Percentiles rank a stretch among this genome's conserved stretches.
Evolutionary conservation across 2,113 vertebrate genomes (phyloP).

Genomic region (Gadus chalcogrammus): DNA sequence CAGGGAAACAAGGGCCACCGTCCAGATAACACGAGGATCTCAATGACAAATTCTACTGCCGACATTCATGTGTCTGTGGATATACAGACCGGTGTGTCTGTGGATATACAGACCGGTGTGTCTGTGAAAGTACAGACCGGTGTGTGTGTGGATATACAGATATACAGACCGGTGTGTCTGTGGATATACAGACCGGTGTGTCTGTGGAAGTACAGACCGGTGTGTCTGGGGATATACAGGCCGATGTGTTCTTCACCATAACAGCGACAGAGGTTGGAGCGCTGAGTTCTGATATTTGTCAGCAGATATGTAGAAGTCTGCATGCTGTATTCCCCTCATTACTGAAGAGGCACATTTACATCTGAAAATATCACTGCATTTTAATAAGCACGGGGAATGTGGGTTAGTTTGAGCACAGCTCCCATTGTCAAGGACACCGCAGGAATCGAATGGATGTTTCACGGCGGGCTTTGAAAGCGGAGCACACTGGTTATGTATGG

Average conservation of each 20-base stretch:
- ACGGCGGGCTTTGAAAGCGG: conserved; percentile 10
- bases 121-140: not conserved
- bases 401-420: not conserved
- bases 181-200: conserved; percentile 6
- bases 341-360: conserved; percentile 22
- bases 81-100: not conserved
- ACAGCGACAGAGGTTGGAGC: conserved; percentile 15
- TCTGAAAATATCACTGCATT: conserved; percentile 24
- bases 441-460: conserved; percentile 23
- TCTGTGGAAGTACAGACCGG: not conserved
- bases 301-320: conserved; percentile 2
- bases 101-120: conserved; percentile 7
- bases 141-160: too few relatives aligned
- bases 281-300: conserved; percentile 1
- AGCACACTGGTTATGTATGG: conserved; percentile 26
- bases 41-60: not conserved
- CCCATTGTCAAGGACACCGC: conserved; percentile 26
- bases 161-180: not conserved
- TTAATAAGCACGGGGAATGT: conserved; percentile 28
- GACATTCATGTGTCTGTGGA: too few relatives aligned
- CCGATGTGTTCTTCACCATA: conserved; percentile 26
- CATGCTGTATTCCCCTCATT: not conserved
- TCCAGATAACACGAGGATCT: not conserved
- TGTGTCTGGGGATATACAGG: not conserved
- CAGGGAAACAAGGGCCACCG: conserved; percentile 1